phyloP scores from a whole-genome alignment of 2,888 invertebrate genomes.

The Lapara coniferarum region DNA sequence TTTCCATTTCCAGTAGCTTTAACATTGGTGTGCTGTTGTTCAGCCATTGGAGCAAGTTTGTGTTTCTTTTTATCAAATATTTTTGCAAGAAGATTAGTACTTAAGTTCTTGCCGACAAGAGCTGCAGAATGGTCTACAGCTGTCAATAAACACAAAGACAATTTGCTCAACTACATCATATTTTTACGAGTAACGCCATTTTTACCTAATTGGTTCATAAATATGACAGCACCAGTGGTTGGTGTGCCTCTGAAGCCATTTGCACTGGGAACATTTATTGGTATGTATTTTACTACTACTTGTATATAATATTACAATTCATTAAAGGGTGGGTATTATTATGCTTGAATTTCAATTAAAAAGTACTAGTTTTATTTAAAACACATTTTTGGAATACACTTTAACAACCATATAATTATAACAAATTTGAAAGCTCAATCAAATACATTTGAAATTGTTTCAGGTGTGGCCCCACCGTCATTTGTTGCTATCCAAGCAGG shows the following conservation, averaged over 20 bases:
- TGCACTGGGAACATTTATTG: conserved; percentile 97
- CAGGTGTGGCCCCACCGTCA: conserved; percentile 97
- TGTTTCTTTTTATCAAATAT: conserved; percentile 97
- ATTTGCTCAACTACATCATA: conserved; percentile 97
- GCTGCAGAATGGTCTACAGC: conserved; percentile 93
- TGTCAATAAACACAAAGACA: conserved; percentile 93
- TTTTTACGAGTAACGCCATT: conserved; percentile 98
- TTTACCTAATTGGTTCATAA: conserved; percentile 99
- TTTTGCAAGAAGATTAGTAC: conserved; percentile 92
- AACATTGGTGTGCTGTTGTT: conserved; percentile 94
- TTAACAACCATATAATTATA: neutral
- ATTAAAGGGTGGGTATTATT: neutral
- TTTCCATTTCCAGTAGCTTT: conserved; percentile 97
- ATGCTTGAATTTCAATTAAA: too few species aligned
- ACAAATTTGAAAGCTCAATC: neutral
- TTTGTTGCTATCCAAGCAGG: conserved; percentile 99
- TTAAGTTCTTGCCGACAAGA: conserved; percentile 93
- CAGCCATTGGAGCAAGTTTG: conserved; percentile 96
- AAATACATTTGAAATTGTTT: conserved; percentile 38
- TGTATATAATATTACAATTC: neutral
- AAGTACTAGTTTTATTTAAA: neutral
- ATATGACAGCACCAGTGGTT: conserved; percentile 97
- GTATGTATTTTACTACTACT: conserved; percentile 68
- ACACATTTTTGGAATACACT: neutral
- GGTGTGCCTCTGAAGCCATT: conserved; percentile 97